Conservation (phyloP, 1,140 invertebrate genomes). For the Drosophila kepulauana region DNA sequence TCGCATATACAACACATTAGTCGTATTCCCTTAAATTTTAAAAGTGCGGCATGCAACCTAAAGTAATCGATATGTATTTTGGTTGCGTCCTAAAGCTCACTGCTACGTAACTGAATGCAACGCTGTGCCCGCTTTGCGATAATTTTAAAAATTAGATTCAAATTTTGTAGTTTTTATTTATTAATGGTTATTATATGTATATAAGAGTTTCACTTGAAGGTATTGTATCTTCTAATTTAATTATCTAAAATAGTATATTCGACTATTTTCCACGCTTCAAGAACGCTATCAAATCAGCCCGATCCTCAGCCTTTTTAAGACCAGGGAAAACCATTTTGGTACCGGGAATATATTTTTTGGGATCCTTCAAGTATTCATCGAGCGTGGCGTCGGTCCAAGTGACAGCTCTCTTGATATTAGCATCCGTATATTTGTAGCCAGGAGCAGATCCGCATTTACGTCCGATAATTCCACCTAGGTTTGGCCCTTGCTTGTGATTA, state of each 20-base stretch:
- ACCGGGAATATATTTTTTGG: constrained; percentile 93
- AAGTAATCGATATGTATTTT: too few relatives aligned
- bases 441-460: constrained; percentile 93
- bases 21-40: too few relatives aligned
- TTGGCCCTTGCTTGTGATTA: constrained; percentile 96
- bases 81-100: too few relatives aligned
- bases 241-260: constrained; percentile 2
- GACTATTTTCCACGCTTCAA: constrained; percentile 67
- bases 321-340: constrained; percentile 95
- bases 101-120: too few relatives aligned
- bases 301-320: constrained; percentile 91
- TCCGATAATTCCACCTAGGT: constrained; percentile 93
- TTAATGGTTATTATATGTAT: not conserved
- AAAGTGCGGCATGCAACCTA: too few relatives aligned
- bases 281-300: constrained; percentile 91
- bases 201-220: too few relatives aligned
- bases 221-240: not conserved
- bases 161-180: not conserved
- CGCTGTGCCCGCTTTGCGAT: too few relatives aligned
- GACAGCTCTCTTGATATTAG: constrained; percentile 93
- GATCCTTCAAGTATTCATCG: constrained; percentile 90
- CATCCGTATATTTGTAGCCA: constrained; percentile 93
- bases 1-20: too few relatives aligned
- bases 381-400: constrained; percentile 85
- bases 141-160: too few relatives aligned